Conservation (phyloP, 2,888 invertebrate species). For the Suillia variegata region DNA sequence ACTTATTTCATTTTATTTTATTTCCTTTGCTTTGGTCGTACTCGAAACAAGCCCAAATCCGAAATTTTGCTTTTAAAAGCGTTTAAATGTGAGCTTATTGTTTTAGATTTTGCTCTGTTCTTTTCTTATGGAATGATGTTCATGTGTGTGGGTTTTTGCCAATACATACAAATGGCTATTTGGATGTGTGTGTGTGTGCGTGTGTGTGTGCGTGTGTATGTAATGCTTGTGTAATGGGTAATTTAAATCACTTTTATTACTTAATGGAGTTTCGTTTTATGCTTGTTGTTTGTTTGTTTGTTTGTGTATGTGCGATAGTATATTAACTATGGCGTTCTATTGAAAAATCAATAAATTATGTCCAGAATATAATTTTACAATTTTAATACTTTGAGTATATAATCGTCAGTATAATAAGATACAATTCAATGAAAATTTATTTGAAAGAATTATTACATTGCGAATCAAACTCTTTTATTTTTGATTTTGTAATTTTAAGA, state of each 20-base stretch:
- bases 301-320: constrained; percentile 7
- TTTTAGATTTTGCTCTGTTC: not conserved
- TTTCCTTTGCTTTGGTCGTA: no score
- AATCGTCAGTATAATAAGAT: not conserved
- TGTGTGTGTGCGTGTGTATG: constrained; percentile 1
- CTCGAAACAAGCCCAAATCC: not conserved
- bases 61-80: not conserved
- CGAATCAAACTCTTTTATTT: not conserved
- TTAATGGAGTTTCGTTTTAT: constrained; percentile 17
- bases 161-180: no score
- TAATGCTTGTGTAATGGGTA: constrained; percentile 35
- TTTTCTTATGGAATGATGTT: not conserved
- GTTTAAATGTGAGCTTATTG: not conserved
- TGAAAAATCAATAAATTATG: constrained; percentile 39
- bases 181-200: constrained; percentile 15
- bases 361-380: constrained; percentile 27
- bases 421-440: not conserved
- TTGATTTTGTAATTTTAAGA: no score
- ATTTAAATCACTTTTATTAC: constrained; percentile 44
- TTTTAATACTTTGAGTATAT: not conserved
- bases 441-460: not conserved
- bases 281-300: no score
- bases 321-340: not conserved
- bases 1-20: no score
- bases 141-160: not conserved